Percentiles rank a stretch among this genome's conserved stretches.
Evolutionary conservation across 2,797 vertebrate genomes (phyloP).

Genomic region (Aulostomus chinensis): DNA sequence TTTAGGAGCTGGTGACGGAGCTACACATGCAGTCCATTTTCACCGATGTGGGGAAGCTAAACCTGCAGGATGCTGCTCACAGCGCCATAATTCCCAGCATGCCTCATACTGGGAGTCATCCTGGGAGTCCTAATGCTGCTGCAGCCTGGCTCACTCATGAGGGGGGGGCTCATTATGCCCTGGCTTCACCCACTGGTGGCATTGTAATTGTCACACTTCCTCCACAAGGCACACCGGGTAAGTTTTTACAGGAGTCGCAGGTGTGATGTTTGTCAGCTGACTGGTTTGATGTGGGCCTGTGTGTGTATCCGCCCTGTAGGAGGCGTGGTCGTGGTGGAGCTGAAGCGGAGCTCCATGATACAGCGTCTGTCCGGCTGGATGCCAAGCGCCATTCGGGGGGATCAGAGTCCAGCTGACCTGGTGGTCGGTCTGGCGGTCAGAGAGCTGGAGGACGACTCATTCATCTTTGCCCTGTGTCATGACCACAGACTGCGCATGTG

Average conservation of each 20-base stretch:
- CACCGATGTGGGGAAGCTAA: conserved; percentile 88
- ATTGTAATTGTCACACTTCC: conserved; percentile 89
- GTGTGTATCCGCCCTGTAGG: conserved; percentile 64
- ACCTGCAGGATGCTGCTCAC: conserved; percentile 84
- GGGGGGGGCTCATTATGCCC: conserved; percentile 89
- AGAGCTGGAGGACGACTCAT: conserved; percentile 87
- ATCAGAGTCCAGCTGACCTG: conserved; percentile 83
- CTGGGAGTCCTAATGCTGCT: conserved; percentile 66
- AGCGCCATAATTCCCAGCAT: conserved; percentile 80
- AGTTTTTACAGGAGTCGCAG: conserved; percentile 9
- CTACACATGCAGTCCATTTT: conserved; percentile 93
- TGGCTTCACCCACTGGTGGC: conserved; percentile 86
- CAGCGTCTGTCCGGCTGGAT: conserved; percentile 91
- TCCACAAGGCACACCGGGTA: conserved; percentile 82
- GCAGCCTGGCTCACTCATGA: conserved; percentile 86
- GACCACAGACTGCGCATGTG: conserved; percentile 94
- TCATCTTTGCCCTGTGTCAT: conserved; percentile 92
- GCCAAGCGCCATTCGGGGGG: conserved; percentile 91
- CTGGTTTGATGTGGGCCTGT: background rate
- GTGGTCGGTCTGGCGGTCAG: conserved; percentile 87
- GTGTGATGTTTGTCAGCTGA: no score
- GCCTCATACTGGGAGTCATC: conserved; percentile 66
- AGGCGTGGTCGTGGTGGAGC: conserved; percentile 78
- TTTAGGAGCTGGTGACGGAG: conserved; percentile 89
- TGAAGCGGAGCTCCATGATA: conserved; percentile 92